Evolutionary conservation across 2,888 invertebrate species (phyloP).

Genomic region (Drosophila quinaria): DNA sequence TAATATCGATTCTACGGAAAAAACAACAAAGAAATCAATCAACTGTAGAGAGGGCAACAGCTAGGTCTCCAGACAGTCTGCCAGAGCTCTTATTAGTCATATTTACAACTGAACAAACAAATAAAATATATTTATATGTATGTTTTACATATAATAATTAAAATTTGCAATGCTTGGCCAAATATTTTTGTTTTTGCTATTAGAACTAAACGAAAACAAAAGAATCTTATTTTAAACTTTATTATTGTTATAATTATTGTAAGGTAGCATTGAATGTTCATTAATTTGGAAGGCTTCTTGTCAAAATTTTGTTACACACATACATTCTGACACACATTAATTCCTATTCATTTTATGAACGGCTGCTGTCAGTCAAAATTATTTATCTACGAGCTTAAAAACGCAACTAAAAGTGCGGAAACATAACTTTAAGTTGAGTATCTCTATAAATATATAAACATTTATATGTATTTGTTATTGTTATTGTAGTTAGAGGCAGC

Average conservation of each 20-base stretch:
- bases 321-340: conserved; percentile 11
- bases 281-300: conserved; percentile 28
- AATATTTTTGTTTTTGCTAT: conserved; percentile 15
- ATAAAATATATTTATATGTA: conserved; percentile 6
- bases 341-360: conserved; percentile 49
- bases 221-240: conserved; percentile 8
- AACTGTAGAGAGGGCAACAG: conserved; percentile 12
- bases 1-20: conserved; percentile 13
- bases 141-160: conserved; percentile 17
- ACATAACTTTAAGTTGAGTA: conserved; percentile 61
- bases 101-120: conserved; percentile 4
- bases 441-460: conserved; percentile 12
- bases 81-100: conserved; percentile 1
- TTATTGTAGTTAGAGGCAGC: conserved; percentile 38
- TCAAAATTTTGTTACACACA: conserved; percentile 20
- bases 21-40: conserved; percentile 35
- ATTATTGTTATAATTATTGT: conserved; percentile 8
- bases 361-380: conserved; percentile 60
- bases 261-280: conserved; percentile 21
- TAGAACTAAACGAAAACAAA: conserved; percentile 20
- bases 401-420: conserved; percentile 59
- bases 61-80: conserved; percentile 28
- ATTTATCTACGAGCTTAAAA: conserved; percentile 51
- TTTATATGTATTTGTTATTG: conserved; percentile 10
- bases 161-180: conserved; percentile 12